Evolutionary conservation across 2,797 vertebrate species (phyloP).

Genomic region (Alfaro cultratus): DNA sequence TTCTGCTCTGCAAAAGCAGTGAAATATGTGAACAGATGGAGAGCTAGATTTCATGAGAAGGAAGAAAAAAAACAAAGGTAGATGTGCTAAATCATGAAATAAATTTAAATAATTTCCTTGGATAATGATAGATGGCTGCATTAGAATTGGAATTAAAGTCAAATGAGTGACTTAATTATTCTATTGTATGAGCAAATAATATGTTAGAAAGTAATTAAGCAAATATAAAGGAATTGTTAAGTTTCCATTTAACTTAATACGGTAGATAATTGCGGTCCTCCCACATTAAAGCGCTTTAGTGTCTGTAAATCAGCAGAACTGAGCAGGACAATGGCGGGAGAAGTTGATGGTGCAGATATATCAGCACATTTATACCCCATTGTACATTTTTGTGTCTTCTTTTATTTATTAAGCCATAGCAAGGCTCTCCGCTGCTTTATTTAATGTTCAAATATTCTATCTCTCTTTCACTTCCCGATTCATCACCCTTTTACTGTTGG

Average conservation of each 20-base stretch:
- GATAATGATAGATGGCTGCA: constrained; percentile 45
- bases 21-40: constrained; percentile 9
- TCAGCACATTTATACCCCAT: constrained; percentile 55
- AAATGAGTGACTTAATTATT: constrained; percentile 54
- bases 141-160: constrained; percentile 46
- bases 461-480: constrained; percentile 64
- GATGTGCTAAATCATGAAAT: constrained; percentile 38
- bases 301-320: constrained; percentile 1
- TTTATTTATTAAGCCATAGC: constrained; percentile 62
- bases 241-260: constrained; percentile 25
- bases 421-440: constrained; percentile 47
- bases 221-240: constrained; percentile 44
- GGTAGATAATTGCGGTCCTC: constrained; percentile 8
- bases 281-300: constrained; percentile 15
- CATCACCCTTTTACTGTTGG: constrained; percentile 73
- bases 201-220: constrained; percentile 53
- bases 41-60: constrained; percentile 7
- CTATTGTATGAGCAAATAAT: constrained; percentile 45
- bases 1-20: background rate
- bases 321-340: constrained; percentile 21
- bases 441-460: constrained; percentile 69
- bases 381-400: constrained; percentile 59
- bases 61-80: constrained; percentile 13
- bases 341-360: constrained; percentile 36
- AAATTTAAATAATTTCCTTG: constrained; percentile 24